These are phyloP conservation scores for Anadara kagoshimensis DNA, from an alignment of 1,140 invertebrate genomes.

Conservation along the genomic window DNA sequence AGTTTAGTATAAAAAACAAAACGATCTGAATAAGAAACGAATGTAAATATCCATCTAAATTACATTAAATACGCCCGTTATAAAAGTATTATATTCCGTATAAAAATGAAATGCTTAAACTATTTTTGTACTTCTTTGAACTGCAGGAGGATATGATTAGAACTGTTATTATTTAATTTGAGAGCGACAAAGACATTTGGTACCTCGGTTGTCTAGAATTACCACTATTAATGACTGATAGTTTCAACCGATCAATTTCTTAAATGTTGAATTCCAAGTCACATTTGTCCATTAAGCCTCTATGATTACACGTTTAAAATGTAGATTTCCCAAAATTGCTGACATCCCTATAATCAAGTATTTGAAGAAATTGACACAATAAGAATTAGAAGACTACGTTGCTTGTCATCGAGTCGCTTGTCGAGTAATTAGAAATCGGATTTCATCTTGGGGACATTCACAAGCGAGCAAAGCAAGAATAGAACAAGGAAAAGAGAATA, in stretches of 20 bases:
- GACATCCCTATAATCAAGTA: conserved; percentile 25
- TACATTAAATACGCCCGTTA: no score
- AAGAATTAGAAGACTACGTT: conserved; percentile 19
- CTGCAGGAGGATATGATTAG: no score
- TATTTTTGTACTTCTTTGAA: no score
- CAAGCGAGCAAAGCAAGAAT: conserved; percentile 13
- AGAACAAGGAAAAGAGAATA: conserved; percentile 15
- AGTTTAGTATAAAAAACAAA: no score
- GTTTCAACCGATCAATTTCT: conserved; percentile 8
- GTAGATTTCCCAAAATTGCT: conserved; percentile 3
- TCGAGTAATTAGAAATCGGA: conserved; percentile 24
- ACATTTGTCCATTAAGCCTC: not conserved
- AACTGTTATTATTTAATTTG: no score
- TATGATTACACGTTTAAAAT: conserved; percentile 18
- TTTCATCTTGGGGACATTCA: conserved; percentile 2
- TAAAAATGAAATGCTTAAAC: no score
- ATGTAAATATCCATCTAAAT: no score
- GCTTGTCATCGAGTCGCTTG: conserved; percentile 19
- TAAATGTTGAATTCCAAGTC: conserved; percentile 20
- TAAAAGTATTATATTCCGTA: no score
- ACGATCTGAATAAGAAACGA: no score
- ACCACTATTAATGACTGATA: not conserved
- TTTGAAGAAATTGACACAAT: conserved; percentile 33
- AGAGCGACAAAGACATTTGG: no score
- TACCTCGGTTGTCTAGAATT: no score